Conservation (phyloP, 2,888 invertebrate species). For the Carpatolechia fugitivella region DNA sequence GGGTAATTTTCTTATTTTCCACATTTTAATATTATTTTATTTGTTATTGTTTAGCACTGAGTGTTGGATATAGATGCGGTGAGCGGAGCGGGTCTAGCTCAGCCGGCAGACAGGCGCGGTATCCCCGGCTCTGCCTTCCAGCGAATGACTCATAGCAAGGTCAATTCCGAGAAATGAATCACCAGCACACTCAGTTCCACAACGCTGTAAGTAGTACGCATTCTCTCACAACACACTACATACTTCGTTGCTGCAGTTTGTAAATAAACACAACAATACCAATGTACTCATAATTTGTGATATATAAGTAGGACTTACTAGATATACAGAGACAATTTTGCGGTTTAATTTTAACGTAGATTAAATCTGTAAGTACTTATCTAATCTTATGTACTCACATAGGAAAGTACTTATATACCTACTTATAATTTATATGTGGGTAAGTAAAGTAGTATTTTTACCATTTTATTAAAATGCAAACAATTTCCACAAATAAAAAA, state of each 20-base stretch:
- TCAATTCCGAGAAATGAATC: conserved; percentile 81
- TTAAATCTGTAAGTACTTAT: too few relatives aligned
- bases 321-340: not conserved
- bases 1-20: conserved; percentile 42
- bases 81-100: conserved; percentile 68
- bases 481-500: too few relatives aligned
- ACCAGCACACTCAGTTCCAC: conserved; percentile 73
- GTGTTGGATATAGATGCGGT: conserved; percentile 49
- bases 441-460: too few relatives aligned
- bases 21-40: conserved; percentile 46
- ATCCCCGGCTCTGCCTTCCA: conserved; percentile 80
- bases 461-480: too few relatives aligned
- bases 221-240: conserved; percentile 45
- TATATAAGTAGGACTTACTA: not conserved
- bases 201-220: conserved; percentile 70
- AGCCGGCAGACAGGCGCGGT: conserved; percentile 76
- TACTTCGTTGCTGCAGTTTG: conserved; percentile 30
- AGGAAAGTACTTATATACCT: too few relatives aligned
- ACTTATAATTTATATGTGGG: too few relatives aligned
- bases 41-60: conserved; percentile 42
- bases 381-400: too few relatives aligned
- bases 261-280: conserved; percentile 35
- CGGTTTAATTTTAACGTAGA: conserved; percentile 3
- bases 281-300: not conserved
- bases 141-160: conserved; percentile 80